Evolutionary conservation across 2,888 invertebrate genomes (phyloP).

Genomic region (Laspeyria flexula): DNA sequence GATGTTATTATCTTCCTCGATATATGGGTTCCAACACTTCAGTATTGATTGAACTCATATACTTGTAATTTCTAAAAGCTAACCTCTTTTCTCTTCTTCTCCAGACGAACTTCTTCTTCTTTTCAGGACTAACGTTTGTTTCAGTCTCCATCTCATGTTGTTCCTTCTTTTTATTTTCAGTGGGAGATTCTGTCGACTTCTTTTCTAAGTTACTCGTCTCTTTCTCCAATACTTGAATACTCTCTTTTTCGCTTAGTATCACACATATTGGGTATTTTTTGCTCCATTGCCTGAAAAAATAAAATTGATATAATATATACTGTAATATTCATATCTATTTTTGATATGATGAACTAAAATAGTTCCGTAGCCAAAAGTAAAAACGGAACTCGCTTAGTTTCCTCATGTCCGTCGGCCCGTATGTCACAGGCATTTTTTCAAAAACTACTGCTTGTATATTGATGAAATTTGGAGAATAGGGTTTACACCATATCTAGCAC

Average conservation of each 20-base stretch:
- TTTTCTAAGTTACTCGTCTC: constrained; percentile 63
- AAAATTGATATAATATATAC: neutral
- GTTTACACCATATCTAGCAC: too few species aligned
- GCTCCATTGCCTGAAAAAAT: constrained; percentile 90
- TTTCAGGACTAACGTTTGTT: constrained; percentile 78
- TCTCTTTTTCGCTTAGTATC: constrained; percentile 82
- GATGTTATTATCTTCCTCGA: too few species aligned
- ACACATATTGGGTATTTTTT: constrained; percentile 97
- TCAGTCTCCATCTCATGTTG: constrained; percentile 76
- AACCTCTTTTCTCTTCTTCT: constrained; percentile 76
- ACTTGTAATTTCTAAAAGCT: neutral
- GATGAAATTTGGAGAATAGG: too few species aligned
- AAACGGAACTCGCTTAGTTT: too few species aligned
- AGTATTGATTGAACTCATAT: too few species aligned
- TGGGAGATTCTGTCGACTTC: constrained; percentile 58
- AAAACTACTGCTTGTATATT: too few species aligned
- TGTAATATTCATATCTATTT: too few species aligned
- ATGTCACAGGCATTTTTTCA: too few species aligned
- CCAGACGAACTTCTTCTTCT: constrained; percentile 79
- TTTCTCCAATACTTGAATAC: constrained; percentile 78
- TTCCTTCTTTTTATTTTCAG: constrained; percentile 67
- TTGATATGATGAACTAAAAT: too few species aligned
- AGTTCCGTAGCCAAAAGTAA: too few species aligned
- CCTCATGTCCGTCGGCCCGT: too few species aligned
- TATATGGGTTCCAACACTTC: too few species aligned